Evolutionary conservation across 1,140 invertebrate species (phyloP).

Genomic region (Pararge aegeria): DNA sequence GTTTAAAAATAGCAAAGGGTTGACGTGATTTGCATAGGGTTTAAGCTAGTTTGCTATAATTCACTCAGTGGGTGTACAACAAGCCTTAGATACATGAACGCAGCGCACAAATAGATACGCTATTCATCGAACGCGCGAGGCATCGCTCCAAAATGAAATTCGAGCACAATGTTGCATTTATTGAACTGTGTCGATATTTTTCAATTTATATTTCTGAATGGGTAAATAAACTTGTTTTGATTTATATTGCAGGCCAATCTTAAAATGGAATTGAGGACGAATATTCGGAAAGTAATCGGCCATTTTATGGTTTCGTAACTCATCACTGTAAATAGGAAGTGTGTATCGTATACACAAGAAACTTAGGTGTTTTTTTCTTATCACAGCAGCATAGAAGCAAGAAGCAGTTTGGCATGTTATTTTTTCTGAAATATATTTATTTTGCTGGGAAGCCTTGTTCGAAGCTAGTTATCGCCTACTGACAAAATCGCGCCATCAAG

Average conservation of each 20-base stretch:
- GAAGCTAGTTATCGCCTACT: too few relatives aligned
- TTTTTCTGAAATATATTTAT: too few relatives aligned
- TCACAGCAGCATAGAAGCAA: too few relatives aligned
- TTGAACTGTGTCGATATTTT: constrained; percentile 9
- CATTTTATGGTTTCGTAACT: too few relatives aligned
- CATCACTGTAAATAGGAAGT: too few relatives aligned
- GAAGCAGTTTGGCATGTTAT: too few relatives aligned
- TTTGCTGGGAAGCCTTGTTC: too few relatives aligned
- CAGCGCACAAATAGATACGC: constrained; percentile 6
- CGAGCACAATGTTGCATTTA: constrained; percentile 5
- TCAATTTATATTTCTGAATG: constrained; percentile 9
- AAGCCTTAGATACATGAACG: not conserved
- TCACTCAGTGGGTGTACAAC: not conserved
- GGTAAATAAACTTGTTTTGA: not conserved
- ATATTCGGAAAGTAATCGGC: not conserved
- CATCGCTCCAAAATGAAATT: constrained; percentile 4
- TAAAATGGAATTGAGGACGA: not conserved
- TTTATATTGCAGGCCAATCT: not conserved
- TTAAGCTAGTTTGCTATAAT: not conserved
- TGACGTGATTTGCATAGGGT: too few relatives aligned
- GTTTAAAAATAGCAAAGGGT: too few relatives aligned
- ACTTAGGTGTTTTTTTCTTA: too few relatives aligned
- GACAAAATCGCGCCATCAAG: too few relatives aligned
- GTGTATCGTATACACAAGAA: too few relatives aligned
- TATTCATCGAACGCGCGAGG: constrained; percentile 5